Evolutionary conservation across 92 coral and sea anemone genomes (phyloP).

Genomic region (Heliopora coerulea): DNA sequence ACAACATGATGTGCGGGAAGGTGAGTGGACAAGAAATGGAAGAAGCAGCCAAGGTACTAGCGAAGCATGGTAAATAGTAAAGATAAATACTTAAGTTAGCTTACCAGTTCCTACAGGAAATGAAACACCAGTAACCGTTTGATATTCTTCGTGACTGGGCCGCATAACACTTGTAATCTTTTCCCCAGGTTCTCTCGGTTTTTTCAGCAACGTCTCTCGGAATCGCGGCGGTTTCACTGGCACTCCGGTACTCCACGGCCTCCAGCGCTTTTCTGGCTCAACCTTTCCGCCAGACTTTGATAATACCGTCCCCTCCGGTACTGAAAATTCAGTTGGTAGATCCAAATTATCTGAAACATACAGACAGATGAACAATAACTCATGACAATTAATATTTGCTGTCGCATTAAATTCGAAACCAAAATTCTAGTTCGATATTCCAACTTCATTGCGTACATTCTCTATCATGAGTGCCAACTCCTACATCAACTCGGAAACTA

Average conservation of each 20-base stretch:
- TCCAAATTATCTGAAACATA: neutral
- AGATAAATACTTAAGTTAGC: no score
- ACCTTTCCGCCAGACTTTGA: constrained; percentile 74
- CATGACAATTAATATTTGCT: no score
- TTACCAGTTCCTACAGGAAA: constrained; percentile 88
- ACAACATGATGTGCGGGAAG: no score
- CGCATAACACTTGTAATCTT: constrained; percentile 52
- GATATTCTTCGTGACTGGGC: constrained; percentile 87
- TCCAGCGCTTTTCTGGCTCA: constrained; percentile 80
- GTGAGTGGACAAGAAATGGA: no score
- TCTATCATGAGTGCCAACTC: neutral
- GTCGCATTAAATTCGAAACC: no score
- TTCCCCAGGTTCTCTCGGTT: constrained; percentile 75
- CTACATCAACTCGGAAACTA: neutral
- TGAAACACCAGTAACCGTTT: constrained; percentile 77
- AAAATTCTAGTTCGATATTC: no score
- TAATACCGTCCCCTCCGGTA: constrained; percentile 63
- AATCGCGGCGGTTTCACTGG: constrained; percentile 79
- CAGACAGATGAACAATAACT: no score
- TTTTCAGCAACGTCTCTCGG: constrained; percentile 79
- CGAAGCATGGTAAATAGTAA: no score
- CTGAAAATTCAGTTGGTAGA: constrained; percentile 5
- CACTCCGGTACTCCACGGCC: constrained; percentile 81
- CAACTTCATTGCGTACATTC: neutral
- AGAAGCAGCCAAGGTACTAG: no score